Percentiles rank a stretch among this genome's conserved stretches.
Conservation (phyloP, 2,113 vertebrate species). For the Pongo pygmaeus region DNA sequence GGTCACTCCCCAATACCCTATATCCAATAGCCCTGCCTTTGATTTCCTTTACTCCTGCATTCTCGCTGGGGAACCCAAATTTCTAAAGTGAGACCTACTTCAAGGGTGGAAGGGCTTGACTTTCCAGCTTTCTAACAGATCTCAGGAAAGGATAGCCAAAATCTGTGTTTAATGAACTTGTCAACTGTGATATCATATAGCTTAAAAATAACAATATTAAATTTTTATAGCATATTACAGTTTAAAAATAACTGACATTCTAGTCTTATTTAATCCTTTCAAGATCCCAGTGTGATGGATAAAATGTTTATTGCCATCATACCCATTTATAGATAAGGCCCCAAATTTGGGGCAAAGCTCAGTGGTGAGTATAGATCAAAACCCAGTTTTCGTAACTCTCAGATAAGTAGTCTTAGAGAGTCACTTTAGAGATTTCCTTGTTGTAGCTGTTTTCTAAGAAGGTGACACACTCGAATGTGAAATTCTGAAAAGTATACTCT, state of each 20-base stretch:
- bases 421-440: background rate
- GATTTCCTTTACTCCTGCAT: background rate
- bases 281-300: background rate
- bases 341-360: background rate
- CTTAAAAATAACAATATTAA: constrained; percentile 47
- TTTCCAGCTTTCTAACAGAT: constrained; percentile 31
- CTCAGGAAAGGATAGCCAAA: background rate
- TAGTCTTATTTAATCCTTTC: constrained; percentile 23
- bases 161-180: background rate
- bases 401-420: background rate
- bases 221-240: background rate
- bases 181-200: background rate
- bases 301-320: background rate
- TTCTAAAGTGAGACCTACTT: constrained; percentile 5
- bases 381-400: background rate
- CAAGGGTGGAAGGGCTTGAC: background rate
- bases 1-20: background rate
- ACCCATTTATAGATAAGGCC: background rate
- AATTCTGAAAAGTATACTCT: background rate
- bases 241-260: background rate
- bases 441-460: background rate
- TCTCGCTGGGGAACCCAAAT: background rate
- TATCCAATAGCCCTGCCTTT: background rate
- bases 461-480: background rate
- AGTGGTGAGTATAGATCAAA: background rate